Conservation (phyloP, 2,113 vertebrate species). For the Sciurus niger region DNA sequence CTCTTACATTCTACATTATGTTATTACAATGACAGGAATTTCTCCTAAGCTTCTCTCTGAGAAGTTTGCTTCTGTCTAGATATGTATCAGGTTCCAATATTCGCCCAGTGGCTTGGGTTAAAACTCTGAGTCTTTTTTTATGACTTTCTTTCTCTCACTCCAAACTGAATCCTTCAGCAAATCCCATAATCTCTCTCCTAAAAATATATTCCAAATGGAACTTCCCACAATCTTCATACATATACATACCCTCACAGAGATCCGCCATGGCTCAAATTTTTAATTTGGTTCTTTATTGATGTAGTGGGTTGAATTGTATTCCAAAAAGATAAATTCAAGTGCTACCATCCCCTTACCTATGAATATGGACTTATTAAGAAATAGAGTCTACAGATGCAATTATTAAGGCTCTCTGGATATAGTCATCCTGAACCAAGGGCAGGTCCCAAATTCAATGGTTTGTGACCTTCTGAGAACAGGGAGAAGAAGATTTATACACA, state of each 20-base stretch:
- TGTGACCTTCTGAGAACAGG: background rate
- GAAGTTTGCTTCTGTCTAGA: background rate
- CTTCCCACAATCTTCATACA: background rate
- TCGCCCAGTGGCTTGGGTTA: background rate
- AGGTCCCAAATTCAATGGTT: background rate
- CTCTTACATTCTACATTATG: background rate
- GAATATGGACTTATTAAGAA: background rate
- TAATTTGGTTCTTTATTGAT: background rate
- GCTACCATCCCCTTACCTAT: background rate
- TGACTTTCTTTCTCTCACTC: background rate
- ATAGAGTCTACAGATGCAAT: background rate
- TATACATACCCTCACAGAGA: background rate
- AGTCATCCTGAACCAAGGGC: background rate
- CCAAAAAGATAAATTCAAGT: background rate
- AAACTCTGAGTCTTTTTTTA: background rate
- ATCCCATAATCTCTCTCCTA: background rate
- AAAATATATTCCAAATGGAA: background rate
- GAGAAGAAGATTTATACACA: background rate
- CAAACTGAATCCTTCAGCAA: conserved; percentile 12
- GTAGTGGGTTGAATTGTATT: background rate
- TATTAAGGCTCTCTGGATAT: background rate
- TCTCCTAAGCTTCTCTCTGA: background rate
- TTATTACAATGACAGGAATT: background rate
- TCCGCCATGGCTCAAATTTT: background rate
- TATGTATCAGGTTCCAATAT: background rate